These are phyloP conservation scores for Ischnus inquisitorius DNA, from an alignment of 2,888 invertebrate species.

Conservation along the genomic window DNA sequence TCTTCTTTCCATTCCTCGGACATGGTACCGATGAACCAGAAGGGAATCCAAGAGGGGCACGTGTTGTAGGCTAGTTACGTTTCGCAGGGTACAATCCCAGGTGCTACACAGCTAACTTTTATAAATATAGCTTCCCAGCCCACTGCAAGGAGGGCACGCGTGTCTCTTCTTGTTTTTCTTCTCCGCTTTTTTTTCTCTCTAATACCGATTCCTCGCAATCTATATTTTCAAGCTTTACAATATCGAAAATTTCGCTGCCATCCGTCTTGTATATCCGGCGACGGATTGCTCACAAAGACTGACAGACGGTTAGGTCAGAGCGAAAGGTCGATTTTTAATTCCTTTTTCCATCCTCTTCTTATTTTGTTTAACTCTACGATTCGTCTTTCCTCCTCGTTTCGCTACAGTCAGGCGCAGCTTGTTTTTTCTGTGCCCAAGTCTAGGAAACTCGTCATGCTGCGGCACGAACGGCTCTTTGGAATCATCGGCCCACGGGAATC, in stretches of 20 bases:
- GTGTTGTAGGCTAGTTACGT: constrained; percentile 8
- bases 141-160: neutral
- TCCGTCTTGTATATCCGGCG: neutral
- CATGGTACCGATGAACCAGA: neutral
- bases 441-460: constrained; percentile 32
- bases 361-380: constrained; percentile 3
- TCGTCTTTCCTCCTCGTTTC: constrained; percentile 1
- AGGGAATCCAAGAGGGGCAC: constrained; percentile 7
- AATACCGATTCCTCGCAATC: neutral
- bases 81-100: constrained; percentile 19
- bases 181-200: neutral
- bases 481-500: constrained; percentile 46
- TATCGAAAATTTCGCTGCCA: neutral
- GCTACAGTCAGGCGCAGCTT: constrained; percentile 7
- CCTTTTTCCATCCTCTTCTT: constrained; percentile 13
- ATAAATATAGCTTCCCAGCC: constrained; percentile 3
- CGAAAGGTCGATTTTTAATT: neutral
- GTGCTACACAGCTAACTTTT: constrained; percentile 15
- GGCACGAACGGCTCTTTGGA: constrained; percentile 26
- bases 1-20: constrained; percentile 15
- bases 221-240: neutral
- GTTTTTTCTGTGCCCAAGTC: constrained; percentile 16
- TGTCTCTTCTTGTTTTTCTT: neutral
- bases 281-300: neutral
- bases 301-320: neutral